These are phyloP conservation scores for Masnerella sp. DNA, from an alignment of 2,888 invertebrate genomes.

Conservation along the genomic window DNA sequence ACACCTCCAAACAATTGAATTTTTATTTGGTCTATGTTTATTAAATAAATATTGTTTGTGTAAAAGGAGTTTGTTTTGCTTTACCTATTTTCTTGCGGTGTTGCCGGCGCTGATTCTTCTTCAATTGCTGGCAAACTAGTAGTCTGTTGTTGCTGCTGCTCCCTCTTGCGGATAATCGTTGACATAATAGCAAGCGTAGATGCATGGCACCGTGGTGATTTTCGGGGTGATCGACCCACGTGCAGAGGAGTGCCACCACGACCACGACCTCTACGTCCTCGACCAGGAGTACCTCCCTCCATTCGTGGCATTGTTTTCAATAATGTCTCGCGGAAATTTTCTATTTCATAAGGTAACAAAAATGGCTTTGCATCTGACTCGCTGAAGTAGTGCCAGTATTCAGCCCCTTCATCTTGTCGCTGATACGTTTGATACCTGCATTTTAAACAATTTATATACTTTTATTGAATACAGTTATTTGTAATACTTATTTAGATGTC, in stretches of 20 bases:
- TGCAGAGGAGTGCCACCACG: constrained; percentile 30
- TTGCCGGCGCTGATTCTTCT: constrained; percentile 57
- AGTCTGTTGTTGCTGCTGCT: constrained; percentile 65
- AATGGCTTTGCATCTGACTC: constrained; percentile 82
- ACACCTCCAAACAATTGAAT: too few species aligned
- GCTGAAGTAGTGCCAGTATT: constrained; percentile 81
- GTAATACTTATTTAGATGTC: too few species aligned
- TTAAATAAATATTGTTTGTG: too few species aligned
- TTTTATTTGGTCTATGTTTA: too few species aligned
- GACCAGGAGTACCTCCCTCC: constrained; percentile 27
- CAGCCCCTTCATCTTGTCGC: constrained; percentile 86
- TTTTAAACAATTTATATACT: too few species aligned
- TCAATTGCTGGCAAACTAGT: constrained; percentile 59
- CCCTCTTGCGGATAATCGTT: constrained; percentile 74
- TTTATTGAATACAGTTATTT: too few species aligned
- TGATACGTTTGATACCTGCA: constrained; percentile 84
- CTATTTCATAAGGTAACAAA: constrained; percentile 87
- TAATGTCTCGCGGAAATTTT: constrained; percentile 73
- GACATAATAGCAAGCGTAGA: constrained; percentile 89
- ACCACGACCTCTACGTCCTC: constrained; percentile 63
- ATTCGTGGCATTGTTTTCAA: constrained; percentile 59
- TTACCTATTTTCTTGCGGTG: constrained; percentile 3
- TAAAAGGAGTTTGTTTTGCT: too few species aligned
- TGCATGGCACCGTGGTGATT: constrained; percentile 92
- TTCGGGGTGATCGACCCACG: constrained; percentile 83